These are phyloP conservation scores for Hyles vespertilio DNA, from an alignment of 1,140 invertebrate species.

Conservation along the genomic window DNA sequence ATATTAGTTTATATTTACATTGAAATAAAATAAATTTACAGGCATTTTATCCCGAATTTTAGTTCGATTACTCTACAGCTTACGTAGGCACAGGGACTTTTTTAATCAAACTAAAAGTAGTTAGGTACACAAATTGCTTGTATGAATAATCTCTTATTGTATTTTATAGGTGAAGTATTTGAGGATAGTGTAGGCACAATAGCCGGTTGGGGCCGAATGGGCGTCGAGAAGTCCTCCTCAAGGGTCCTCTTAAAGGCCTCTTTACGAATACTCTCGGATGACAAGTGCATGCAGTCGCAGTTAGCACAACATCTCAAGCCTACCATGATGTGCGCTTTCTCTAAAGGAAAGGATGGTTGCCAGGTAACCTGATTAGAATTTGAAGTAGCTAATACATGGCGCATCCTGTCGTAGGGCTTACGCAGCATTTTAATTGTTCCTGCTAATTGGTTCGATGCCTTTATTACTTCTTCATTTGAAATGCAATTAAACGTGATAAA, in stretches of 20 bases:
- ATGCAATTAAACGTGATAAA: too few species aligned
- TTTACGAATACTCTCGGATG: slow-evolving; percentile 64
- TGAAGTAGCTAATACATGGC: not conserved
- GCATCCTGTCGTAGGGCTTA: too few species aligned
- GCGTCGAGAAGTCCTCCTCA: slow-evolving; percentile 66
- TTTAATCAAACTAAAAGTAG: too few species aligned
- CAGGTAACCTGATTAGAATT: slow-evolving; percentile 55
- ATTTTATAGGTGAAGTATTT: slow-evolving; percentile 63
- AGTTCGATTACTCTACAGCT: too few species aligned
- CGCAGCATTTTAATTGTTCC: too few species aligned
- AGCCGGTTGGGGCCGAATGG: slow-evolving; percentile 80
- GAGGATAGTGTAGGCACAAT: slow-evolving; percentile 71
- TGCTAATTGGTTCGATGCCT: too few species aligned
- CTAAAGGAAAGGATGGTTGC: slow-evolving; percentile 71
- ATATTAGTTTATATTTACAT: too few species aligned
- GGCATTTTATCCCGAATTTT: too few species aligned
- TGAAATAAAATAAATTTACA: too few species aligned
- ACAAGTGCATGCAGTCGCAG: slow-evolving; percentile 59
- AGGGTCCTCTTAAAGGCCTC: slow-evolving; percentile 74
- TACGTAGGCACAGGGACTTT: too few species aligned
- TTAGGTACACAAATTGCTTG: too few species aligned
- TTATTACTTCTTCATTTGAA: too few species aligned
- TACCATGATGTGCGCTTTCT: slow-evolving; percentile 75
- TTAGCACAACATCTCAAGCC: slow-evolving; percentile 61
- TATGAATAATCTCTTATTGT: not conserved